Percentiles rank a stretch among this genome's conserved stretches.
Evolutionary conservation across 2,888 invertebrate species (phyloP).

Genomic region (Drosophila leonis): DNA sequence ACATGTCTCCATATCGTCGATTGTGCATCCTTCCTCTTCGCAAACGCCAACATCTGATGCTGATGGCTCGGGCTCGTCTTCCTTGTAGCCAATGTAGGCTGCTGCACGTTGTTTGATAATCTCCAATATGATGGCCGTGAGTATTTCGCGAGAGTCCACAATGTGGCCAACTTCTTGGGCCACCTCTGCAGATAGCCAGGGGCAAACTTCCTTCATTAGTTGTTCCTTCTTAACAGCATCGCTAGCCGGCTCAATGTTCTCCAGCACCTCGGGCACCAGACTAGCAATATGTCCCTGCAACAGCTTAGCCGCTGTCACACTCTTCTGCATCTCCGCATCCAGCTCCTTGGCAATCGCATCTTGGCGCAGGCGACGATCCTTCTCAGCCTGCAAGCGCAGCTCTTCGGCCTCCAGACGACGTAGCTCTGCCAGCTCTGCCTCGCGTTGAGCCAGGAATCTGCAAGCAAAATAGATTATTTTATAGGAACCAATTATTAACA

Average conservation of each 20-base stretch:
- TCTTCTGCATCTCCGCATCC: slow-evolving; percentile 92
- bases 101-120: slow-evolving; percentile 91
- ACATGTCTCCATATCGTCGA: slow-evolving; percentile 63
- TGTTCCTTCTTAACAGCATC: slow-evolving; percentile 86
- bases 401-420: slow-evolving; percentile 93
- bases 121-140: slow-evolving; percentile 92
- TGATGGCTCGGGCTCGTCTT: slow-evolving; percentile 54
- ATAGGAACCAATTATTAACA: background rate
- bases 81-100: slow-evolving; percentile 80
- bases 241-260: slow-evolving; percentile 88
- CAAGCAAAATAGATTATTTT: background rate
- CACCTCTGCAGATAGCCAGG: slow-evolving; percentile 94
- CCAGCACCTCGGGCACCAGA: slow-evolving; percentile 93
- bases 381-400: slow-evolving; percentile 89
- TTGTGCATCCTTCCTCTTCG: slow-evolving; percentile 69
- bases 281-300: slow-evolving; percentile 95
- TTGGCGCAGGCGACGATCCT: slow-evolving; percentile 91
- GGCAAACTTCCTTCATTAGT: slow-evolving; percentile 89
- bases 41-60: slow-evolving; percentile 45
- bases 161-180: slow-evolving; percentile 92
- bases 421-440: slow-evolving; percentile 93
- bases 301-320: slow-evolving; percentile 92
- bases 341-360: slow-evolving; percentile 88
- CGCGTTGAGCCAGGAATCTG: slow-evolving; percentile 87
- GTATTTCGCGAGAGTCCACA: slow-evolving; percentile 92